phyloP scores from a whole-genome alignment of 2,797 vertebrate genomes.

The Odontamblyopus lacepedii region DNA sequence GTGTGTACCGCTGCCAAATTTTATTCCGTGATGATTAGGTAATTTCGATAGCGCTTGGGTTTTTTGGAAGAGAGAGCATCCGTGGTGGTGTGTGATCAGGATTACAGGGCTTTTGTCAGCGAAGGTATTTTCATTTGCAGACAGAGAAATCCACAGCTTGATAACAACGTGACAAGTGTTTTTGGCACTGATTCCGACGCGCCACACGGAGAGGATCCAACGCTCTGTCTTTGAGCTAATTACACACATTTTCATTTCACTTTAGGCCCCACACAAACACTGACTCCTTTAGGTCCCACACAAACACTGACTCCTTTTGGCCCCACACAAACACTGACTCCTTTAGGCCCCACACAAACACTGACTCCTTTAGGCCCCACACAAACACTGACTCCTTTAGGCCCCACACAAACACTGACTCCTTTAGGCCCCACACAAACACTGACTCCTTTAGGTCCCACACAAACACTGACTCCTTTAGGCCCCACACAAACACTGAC shows the following conservation, averaged over 20 bases:
- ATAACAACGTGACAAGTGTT: slow-evolving; percentile 31
- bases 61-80: slow-evolving; percentile 90
- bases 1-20: slow-evolving; percentile 98
- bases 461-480: too few species aligned
- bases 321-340: too few species aligned
- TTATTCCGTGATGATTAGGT: slow-evolving; percentile 99
- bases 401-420: too few species aligned
- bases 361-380: too few species aligned
- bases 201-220: slow-evolving; percentile 15
- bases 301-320: too few species aligned
- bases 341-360: too few species aligned
- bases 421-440: too few species aligned
- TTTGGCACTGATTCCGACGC: slow-evolving; percentile 33
- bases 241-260: slow-evolving; percentile 1
- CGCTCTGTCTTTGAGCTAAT: not conserved
- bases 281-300: not conserved
- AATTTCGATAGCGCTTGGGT: slow-evolving; percentile 90
- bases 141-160: slow-evolving; percentile 21
- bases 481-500: too few species aligned
- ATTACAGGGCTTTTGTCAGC: slow-evolving; percentile 45
- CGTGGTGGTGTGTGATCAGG: slow-evolving; percentile 56
- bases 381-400: too few species aligned
- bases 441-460: too few species aligned
- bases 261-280: slow-evolving; percentile 9
- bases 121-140: slow-evolving; percentile 38